phyloP scores from a whole-genome alignment of 2,797 vertebrate genomes.

The Leucoraja ocellata region DNA sequence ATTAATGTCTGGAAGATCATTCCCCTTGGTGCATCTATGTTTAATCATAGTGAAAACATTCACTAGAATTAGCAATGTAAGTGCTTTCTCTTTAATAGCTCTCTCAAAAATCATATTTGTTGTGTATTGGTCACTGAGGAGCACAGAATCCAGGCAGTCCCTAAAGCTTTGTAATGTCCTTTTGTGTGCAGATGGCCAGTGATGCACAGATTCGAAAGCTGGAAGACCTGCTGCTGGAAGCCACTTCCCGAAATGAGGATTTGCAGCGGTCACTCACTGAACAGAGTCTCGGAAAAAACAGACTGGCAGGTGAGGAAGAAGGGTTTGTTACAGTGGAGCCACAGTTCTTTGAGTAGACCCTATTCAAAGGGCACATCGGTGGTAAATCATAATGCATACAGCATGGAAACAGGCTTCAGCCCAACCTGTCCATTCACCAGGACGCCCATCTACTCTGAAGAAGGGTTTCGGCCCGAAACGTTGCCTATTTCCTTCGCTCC shows the following conservation, averaged over 20 bases:
- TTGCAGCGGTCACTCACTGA: conserved; percentile 64
- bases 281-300: conserved; percentile 60
- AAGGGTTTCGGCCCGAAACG: too few relatives aligned
- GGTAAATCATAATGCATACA: too few relatives aligned
- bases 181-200: conserved; percentile 52
- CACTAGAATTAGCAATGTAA: not conserved
- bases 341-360: not conserved
- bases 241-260: conserved; percentile 64
- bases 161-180: not conserved
- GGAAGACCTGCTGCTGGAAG: conserved; percentile 64
- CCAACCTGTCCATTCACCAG: too few relatives aligned
- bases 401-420: too few relatives aligned
- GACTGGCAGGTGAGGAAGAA: conserved; percentile 58
- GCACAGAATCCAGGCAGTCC: not conserved
- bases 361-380: too few relatives aligned
- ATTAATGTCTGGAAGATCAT: too few relatives aligned
- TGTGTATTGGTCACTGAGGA: too few relatives aligned
- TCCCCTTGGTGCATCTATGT: too few relatives aligned
- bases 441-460: too few relatives aligned
- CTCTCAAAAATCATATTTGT: not conserved
- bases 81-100: not conserved
- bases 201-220: conserved; percentile 65
- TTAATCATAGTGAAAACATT: not conserved
- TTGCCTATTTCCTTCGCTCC: too few relatives aligned
- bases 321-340: not conserved